Evolutionary conservation across 2,888 invertebrate genomes (phyloP).

Genomic region (Pecten maximus): DNA sequence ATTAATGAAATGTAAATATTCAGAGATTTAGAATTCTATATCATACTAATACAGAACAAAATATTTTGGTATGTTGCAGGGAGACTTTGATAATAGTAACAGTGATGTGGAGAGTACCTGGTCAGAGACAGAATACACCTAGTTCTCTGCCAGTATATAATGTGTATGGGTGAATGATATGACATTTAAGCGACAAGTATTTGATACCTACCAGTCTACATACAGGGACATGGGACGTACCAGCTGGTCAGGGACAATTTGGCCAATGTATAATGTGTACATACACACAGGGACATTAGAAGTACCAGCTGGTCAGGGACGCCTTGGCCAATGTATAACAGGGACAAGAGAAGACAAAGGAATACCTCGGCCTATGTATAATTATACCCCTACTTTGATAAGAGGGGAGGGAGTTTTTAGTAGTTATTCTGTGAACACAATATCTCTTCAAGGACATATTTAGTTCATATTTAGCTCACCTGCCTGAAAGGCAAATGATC

Average conservation of each 20-base stretch:
- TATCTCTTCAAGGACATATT: too few species aligned
- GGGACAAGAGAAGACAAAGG: too few species aligned
- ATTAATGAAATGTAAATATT: background rate
- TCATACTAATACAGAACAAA: background rate
- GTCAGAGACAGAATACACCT: slow-evolving; percentile 77
- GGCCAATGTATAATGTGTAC: background rate
- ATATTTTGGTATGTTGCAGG: slow-evolving; percentile 61
- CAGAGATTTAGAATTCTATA: background rate
- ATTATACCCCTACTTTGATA: too few species aligned
- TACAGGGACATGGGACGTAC: background rate
- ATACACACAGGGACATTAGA: background rate
- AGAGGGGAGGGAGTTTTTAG: too few species aligned
- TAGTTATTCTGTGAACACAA: too few species aligned
- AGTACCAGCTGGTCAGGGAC: background rate
- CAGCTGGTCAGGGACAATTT: background rate
- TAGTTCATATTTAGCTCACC: too few species aligned
- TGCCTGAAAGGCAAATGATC: too few species aligned
- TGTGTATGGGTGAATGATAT: background rate
- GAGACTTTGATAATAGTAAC: slow-evolving; percentile 76
- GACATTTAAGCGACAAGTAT: background rate
- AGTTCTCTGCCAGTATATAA: slow-evolving; percentile 14
- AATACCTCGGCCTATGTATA: too few species aligned
- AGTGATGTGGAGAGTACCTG: slow-evolving; percentile 79
- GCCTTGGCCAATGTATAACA: too few species aligned
- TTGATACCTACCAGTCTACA: background rate